Evolutionary conservation across 2,888 invertebrate genomes (phyloP), one percentile per base, ranked within the genome.

Genomic region (Coelinius sp.): DNA sequence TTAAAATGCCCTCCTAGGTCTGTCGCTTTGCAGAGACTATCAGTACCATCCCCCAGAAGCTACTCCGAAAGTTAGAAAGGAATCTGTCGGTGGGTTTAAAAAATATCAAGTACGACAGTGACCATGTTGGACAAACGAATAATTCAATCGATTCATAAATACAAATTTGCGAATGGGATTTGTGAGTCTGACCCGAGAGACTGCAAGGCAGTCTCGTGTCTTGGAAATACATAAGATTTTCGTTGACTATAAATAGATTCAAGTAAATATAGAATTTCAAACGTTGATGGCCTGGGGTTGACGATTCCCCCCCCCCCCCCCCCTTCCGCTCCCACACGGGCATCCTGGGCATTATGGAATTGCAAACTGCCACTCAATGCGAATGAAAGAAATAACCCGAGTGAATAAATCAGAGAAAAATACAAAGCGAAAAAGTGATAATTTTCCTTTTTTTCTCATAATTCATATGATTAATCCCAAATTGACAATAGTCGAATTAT

Each of bases 331-430:
- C n/a, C n/a, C n/a, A n/a, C n/a, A n/a, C n/a, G n/a, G 46, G 41
- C 67, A 49, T 62, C 24, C 71, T 71, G 71, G 63, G 49, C 67
- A 59, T 71, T 67, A 59, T 52, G 67, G 71, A 71, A 71, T 71
- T 49, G 71, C 52, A 53, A 59, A 59, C 59, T 59, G 35, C 59
- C 35, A 59, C 20, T 59, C 59, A 59, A 59, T 59, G 20, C n/a
- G n/a, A n/a, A n/a, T n/a, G 20, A 35, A n/a, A 31, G 27, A 14
- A 59, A 59, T 17, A 59, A 59, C 17, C 31, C 17, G 46, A 59
- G 17, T 7, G 35, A 59, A 59, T 35, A 14, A 59, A 59, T 59
- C 35, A 59, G 22, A 20, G 27, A 25, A 12, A 41, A 41, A 41
- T 41, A 41, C 41, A 5, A 41, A n/a, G n/a, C n/a, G n/a, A n/a